These are phyloP conservation scores for Diabrotica virgifera DNA, from an alignment of 1,140 invertebrate species.

Conservation along the genomic window DNA sequence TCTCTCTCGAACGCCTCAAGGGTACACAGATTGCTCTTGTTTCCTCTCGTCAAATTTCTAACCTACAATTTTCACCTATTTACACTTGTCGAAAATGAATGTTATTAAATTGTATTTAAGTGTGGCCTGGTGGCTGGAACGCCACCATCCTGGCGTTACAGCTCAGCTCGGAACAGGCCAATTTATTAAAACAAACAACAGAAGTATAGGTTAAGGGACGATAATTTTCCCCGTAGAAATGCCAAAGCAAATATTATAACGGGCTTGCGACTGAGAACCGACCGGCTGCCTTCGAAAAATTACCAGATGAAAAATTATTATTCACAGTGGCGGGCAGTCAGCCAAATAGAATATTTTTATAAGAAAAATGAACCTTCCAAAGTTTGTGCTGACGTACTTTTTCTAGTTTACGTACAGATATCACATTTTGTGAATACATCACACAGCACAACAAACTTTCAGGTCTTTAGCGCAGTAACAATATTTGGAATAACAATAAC, in stretches of 20 bases:
- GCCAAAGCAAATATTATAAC: conserved; percentile 12
- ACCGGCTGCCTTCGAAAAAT: conserved; percentile 2
- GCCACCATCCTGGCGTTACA: conserved; percentile 7
- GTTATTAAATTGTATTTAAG: conserved; percentile 17
- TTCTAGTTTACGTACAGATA: no score
- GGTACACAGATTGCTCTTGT: neutral
- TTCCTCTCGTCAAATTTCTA: neutral
- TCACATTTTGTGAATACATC: no score
- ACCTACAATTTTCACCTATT: conserved; percentile 10
- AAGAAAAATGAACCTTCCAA: no score
- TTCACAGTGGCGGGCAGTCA: neutral
- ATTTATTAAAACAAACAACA: conserved; percentile 26
- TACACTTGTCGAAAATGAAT: conserved; percentile 10
- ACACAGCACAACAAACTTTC: no score
- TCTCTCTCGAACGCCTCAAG: no score
- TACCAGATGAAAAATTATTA: neutral
- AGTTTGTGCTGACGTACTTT: no score
- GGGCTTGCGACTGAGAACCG: neutral
- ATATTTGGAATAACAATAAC: no score
- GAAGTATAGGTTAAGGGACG: neutral
- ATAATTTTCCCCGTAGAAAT: conserved; percentile 5
- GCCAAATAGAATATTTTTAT: neutral
- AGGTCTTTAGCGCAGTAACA: no score
- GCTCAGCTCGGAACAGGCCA: neutral
- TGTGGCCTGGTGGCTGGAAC: conserved; percentile 4